Evolutionary conservation across 2,113 vertebrate species (phyloP), one percentile per base, ranked within the genome.

Genomic region (Gobius niger): DNA sequence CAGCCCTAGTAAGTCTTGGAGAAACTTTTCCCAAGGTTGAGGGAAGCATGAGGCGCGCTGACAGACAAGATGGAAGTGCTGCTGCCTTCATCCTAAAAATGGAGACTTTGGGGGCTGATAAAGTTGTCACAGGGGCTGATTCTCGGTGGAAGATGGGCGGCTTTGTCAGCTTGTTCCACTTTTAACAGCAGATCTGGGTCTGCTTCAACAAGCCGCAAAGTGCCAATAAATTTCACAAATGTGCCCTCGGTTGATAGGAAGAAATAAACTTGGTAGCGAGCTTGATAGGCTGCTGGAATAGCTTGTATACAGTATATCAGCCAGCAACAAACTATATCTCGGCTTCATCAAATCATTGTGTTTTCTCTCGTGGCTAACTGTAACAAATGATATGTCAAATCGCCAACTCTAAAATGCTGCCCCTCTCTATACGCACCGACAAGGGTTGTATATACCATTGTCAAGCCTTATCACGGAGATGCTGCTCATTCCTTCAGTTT

Each of bases 141-240:
- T 72, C 68, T 44, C 2, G 1, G 61, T 18, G 15, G 60, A 46
- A 46, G 4, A 63, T 59, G 63, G 78, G 81, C 8, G 6, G 79
- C 70, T 78, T 75, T 74, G 68, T 83, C 80, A 80, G 77, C 76
- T 18, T 1, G 68, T 85, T 84, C 59, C 40, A 56, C 64, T 77
- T 72, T 70, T 56, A 74, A 70, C 67, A 62, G 64, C 49, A 74
- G 56, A 65, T 46, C n/a, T 67, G 57, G 53, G 68, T 67, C 46
- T 70, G 60, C 59, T 65, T 56, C 52, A 54, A 68, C 49, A 24
- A 1, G 19, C 4, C 50, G 1, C 50, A 50, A 71, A 75, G 1
- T 11, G 66, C 47, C 60, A 67, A 63, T 63, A 47, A 14, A 42
- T 77, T 53, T 46, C 14, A 61, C 70, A 34, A 67, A 73, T 53